These are phyloP conservation scores for Indicator indicator DNA, from an alignment of 2,113 vertebrate genomes.

Conservation along the genomic window DNA sequence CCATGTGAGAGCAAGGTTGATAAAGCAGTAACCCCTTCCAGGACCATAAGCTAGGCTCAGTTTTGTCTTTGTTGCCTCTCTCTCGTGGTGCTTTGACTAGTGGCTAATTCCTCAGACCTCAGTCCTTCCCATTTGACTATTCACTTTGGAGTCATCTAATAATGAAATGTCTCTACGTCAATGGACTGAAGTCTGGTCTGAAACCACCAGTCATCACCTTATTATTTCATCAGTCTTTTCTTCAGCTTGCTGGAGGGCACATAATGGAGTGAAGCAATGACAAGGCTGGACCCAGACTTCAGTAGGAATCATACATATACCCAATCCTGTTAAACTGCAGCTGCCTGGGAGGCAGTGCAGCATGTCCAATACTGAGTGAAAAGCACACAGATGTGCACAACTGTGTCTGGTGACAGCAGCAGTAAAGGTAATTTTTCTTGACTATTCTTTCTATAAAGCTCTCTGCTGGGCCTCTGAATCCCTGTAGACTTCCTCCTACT, in stretches of 20 bases:
- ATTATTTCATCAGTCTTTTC: not conserved
- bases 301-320: not conserved
- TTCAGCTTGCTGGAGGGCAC: not conserved
- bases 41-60: not conserved
- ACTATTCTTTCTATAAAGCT: not conserved
- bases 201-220: not conserved
- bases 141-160: not conserved
- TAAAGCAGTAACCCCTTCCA: not conserved
- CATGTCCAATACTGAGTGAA: not conserved
- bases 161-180: not conserved
- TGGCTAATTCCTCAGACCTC: not conserved
- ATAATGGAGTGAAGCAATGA: not conserved
- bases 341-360: not conserved
- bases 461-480: not conserved
- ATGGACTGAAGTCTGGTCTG: not conserved
- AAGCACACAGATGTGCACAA: not conserved
- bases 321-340: not conserved
- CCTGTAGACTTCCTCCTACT: not conserved
- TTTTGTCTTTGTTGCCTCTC: constrained; percentile 28
- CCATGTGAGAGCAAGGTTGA: not conserved
- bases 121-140: not conserved
- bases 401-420: not conserved
- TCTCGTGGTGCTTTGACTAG: constrained; percentile 24
- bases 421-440: not conserved
- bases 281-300: not conserved